Base-by-base conservation (phyloP, 92 coral and sea anemone genomes). In the Micromussa lordhowensis region DNA sequence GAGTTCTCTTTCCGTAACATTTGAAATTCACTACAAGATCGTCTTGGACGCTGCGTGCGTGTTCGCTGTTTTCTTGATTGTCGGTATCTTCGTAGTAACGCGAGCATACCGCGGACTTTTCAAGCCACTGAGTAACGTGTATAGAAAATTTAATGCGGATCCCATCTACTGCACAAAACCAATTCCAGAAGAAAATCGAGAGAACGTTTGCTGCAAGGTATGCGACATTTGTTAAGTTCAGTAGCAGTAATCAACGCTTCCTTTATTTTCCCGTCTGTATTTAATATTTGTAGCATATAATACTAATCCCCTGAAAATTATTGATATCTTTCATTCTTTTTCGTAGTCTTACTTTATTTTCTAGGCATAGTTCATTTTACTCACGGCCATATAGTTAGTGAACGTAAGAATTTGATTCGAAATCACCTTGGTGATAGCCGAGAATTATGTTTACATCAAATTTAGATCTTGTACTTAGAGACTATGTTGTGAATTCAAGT, bases 11-110 rank as follows among this genome's bases (percentile, higher is more conserved):
- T 35, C 40, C 18, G 4, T 73, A 2, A 75, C 8, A 14, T 40
- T 84, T 26, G 81, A 84, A 63, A 26, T 84, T 55, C 74, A 84
- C 26, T 75, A 35, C 18, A 57, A 53, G 69, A 59, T 30, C 11
- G 71, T 28, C 71, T 26, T 28, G 58, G 80, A 75, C 4, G n/a
- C 80, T 22, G 12, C 32, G 48, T 44, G 4, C 21, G 13, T 75
- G 31, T 75, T 75, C 55, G 80, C 21, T 26, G 31, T 75, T 40
- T 26, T 28, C 53, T 14, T 75, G 80, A 18, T 28, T 26, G 80
- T 30, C 48, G 80, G 18, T 58, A n/a, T 38, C 31, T 44, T 75
- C 9, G 2, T 75, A 18, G 29, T 75, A 51, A 40, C 53, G 80
- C 59, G 5, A 9, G 8, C 28, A 48, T 75, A 51, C 26, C 26